Evolutionary conservation across 2,888 invertebrate species (phyloP).

Genomic region (Acanthosepion esculentum): DNA sequence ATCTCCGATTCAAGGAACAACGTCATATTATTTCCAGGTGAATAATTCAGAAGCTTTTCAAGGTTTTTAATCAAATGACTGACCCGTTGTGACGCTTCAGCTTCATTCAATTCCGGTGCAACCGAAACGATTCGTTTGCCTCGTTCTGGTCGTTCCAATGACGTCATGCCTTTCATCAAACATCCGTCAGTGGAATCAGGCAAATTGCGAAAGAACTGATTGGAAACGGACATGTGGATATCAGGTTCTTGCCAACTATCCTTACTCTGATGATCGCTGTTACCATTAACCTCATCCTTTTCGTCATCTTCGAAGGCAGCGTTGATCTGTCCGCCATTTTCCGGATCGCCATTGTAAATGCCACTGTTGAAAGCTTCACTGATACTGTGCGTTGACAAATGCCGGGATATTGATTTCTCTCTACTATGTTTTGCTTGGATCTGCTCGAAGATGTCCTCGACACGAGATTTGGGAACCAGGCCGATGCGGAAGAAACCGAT

Average conservation of each 20-base stretch:
- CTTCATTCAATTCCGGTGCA: not conserved
- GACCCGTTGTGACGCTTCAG: not conserved
- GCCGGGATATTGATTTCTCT: not conserved
- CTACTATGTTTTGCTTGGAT: conserved; percentile 52
- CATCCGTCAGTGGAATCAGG: not conserved
- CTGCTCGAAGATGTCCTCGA: conserved; percentile 59
- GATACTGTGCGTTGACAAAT: not conserved
- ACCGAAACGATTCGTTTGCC: not conserved
- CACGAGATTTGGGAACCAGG: conserved; percentile 59
- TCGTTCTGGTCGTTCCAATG: not conserved
- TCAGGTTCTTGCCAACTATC: not conserved
- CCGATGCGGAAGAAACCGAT: conserved; percentile 63
- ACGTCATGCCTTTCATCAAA: not conserved
- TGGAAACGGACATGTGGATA: not conserved
- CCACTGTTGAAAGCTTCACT: conserved; percentile 42
- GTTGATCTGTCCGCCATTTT: not conserved
- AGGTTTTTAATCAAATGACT: not conserved
- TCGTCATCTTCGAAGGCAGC: not conserved
- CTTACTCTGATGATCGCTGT: not conserved
- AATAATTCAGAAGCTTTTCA: not conserved
- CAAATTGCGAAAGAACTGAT: not conserved
- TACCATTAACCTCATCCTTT: not conserved
- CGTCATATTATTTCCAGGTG: too few species aligned
- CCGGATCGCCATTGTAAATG: not conserved
- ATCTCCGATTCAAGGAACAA: not conserved